Evolutionary conservation across 2,888 invertebrate species (phyloP), one percentile per base, ranked within the genome.

Genomic region (Tenthredo mesomela): DNA sequence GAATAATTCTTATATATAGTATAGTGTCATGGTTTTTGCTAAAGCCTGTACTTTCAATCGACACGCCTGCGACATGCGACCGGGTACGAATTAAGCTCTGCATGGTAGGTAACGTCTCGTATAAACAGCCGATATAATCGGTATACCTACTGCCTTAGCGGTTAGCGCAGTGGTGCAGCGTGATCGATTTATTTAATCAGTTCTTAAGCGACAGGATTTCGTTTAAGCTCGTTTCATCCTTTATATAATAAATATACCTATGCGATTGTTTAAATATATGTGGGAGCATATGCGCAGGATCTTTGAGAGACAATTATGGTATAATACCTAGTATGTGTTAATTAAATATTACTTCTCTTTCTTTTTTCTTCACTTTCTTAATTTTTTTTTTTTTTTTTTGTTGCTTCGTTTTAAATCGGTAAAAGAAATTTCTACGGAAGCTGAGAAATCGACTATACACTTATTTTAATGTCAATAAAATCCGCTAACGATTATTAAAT

Each of bases 101-200:
- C 47, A 37, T 3, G 25, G 47, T 25, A 50, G n/a, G n/a, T n/a
- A n/a, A n/a, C 75, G 7, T 50, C 25, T 21, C 50, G 75, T 77
- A 77, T 77, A 77, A 77, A 50, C 75, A 77, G 75, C 75, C 50
- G 75, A 77, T 77, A 25, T 47, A 77, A 77, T 77, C 75, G 25
- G 6, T 33, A 33, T 33, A 37, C 75, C 7, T 25, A 43, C 9
- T n/a, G n/a, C 71, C 40, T 71, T 21, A 40, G 47, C 47, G 47
- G 71, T 40, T 18, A 50, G 75, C 50, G 50, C 2, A 29, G n/a
- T 50, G 50, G 6, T n/a, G 75, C 50, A 29, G 50, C 50, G n/a
- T 77, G 75, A 77, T 77, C 75, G 75, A 77, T 77, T 50, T 25
- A 50, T 50, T 77, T 77, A 77, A 77, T 77, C 75, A 77, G 50